Percentiles rank a stretch among this genome's conserved stretches.
These are phyloP conservation scores for Psilopsiagon aurifrons DNA, from an alignment of 2,113 vertebrate genomes.

Conservation along the genomic window DNA sequence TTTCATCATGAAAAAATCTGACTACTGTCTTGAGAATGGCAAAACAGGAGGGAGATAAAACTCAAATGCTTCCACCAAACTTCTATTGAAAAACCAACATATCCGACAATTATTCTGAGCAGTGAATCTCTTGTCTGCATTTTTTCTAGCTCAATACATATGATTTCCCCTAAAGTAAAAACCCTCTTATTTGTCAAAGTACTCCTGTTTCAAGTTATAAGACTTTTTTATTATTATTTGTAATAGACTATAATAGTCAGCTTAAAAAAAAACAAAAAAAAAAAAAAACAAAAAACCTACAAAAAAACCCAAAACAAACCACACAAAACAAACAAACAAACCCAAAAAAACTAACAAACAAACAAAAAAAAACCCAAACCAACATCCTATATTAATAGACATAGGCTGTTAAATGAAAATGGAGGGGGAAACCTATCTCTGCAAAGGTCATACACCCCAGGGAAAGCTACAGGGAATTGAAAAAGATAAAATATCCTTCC, in stretches of 20 bases:
- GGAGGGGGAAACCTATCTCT: not conserved
- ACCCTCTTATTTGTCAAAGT: not conserved
- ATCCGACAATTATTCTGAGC: not conserved
- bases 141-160: not conserved
- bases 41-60: not conserved
- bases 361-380: not conserved
- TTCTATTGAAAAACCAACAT: not conserved
- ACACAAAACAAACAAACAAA: not conserved
- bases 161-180: not conserved
- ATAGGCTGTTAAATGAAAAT: not conserved
- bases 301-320: not conserved
- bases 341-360: not conserved
- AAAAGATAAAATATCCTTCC: not conserved
- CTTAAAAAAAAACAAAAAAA: not conserved
- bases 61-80: not conserved
- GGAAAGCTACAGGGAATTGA: not conserved
- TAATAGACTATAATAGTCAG: not conserved
- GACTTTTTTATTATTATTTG: not conserved
- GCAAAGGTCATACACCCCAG: not conserved
- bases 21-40: not conserved
- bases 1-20: not conserved
- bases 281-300: not conserved
- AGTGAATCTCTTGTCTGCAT: conserved; percentile 2
- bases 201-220: not conserved
- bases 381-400: not conserved